phyloP scores from a whole-genome alignment of 2,113 vertebrate genomes.

The Phyllopteryx taeniolatus region DNA sequence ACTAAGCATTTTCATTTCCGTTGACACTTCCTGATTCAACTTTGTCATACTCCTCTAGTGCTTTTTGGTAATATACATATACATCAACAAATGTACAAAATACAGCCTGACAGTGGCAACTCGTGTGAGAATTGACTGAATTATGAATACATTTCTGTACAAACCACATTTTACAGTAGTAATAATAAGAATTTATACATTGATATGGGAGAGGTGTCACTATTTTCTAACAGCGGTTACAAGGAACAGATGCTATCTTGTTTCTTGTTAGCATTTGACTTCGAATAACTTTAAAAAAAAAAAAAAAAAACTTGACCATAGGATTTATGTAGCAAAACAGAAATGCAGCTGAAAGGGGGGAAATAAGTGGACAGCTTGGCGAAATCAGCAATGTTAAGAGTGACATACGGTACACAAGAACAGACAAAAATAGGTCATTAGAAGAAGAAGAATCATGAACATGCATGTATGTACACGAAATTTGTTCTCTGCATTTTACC shows the following conservation, averaged over 20 bases:
- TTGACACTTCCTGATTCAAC: constrained; percentile 10
- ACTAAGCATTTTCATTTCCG: constrained; percentile 3
- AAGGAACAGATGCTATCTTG: background rate
- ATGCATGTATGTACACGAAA: no score
- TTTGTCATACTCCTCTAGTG: constrained; percentile 13
- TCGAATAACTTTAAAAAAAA: background rate
- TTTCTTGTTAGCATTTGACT: background rate
- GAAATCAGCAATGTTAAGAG: background rate
- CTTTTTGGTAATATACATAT: constrained; percentile 2
- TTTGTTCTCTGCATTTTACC: no score
- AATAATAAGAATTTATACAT: background rate
- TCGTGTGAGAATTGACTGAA: constrained; percentile 14
- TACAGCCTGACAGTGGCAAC: constrained; percentile 21
- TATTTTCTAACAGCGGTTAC: background rate
- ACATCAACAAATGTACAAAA: background rate
- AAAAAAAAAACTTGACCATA: background rate
- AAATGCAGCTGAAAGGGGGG: background rate
- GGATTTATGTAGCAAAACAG: background rate
- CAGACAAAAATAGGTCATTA: no score
- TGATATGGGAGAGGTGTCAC: background rate
- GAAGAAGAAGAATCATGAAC: no score
- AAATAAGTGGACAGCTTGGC: background rate
- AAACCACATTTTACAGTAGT: background rate
- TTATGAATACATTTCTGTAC: background rate
- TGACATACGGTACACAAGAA: background rate